Conservation (phyloP, 2,888 invertebrate genomes). For the Drosophila phalerata region DNA sequence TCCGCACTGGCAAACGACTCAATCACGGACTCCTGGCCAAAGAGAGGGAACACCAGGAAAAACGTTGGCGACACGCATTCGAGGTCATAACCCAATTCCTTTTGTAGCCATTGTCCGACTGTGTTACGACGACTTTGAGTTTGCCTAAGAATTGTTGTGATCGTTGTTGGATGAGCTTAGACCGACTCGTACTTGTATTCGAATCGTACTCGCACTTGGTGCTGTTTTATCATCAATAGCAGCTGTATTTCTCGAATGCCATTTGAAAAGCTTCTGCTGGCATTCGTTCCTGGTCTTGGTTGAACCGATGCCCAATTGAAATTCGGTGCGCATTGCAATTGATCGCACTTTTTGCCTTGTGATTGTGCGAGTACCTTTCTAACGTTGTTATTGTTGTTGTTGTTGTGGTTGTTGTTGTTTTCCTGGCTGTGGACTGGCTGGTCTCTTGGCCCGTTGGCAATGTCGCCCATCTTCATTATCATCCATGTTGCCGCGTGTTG, state of each 20-base stretch:
- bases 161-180: constrained; percentile 17
- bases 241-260: constrained; percentile 60
- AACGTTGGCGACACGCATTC: constrained; percentile 76
- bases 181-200: background rate
- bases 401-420: constrained; percentile 42
- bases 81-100: constrained; percentile 84
- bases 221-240: constrained; percentile 55
- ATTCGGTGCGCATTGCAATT: constrained; percentile 78
- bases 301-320: constrained; percentile 66
- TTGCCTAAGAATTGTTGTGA: constrained; percentile 7
- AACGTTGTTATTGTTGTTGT: constrained; percentile 53
- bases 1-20: constrained; percentile 52
- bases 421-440: constrained; percentile 23
- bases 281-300: constrained; percentile 20
- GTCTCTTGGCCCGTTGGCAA: constrained; percentile 59
- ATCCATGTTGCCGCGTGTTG: constrained; percentile 63
- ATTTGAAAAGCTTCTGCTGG: constrained; percentile 43
- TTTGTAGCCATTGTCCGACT: constrained; percentile 46
- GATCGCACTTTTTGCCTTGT: constrained; percentile 76
- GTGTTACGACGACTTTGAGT: constrained; percentile 9
- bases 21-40: constrained; percentile 52
- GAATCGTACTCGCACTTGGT: constrained; percentile 18
- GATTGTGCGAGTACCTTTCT: constrained; percentile 71
- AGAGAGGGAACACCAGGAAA: constrained; percentile 7
- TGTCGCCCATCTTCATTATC: constrained; percentile 80